Evolutionary conservation across 2,888 invertebrate species (phyloP), one percentile per base, ranked within the genome.

Genomic region (Gerris lacustris): DNA sequence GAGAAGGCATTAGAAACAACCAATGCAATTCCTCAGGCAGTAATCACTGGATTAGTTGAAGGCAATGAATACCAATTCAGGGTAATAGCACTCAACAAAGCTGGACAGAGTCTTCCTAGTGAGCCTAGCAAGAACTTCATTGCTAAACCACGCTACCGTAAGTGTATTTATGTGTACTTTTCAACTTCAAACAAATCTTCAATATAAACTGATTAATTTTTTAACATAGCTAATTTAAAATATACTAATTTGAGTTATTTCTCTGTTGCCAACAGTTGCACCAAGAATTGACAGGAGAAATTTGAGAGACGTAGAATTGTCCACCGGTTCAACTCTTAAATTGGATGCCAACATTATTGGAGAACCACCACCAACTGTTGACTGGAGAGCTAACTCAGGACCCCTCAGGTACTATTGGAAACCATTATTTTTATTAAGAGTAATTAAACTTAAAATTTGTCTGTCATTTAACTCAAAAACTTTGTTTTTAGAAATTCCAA

Each of bases 41-140:
- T 89, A 70, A 89, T 96, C n/a, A 90, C 90, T 79, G 94, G 94
- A 64, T 82, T 98, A 67, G 91, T 92, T 78, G 96, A 96, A 84
- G 96, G 96, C 76, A 94, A 94, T 80, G 96, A 96, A 79, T 96
- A 96, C 80, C 96, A 96, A 81, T 98, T 97, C 88, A 88, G 97
- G 45, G 90, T 98, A 45, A 87, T 94, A 75, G 98, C 98, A 7
- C 84, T 96, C 70, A 99, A 99, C 82, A 93, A 94, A 80, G 96
- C 94, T 9, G 99, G 99, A 0, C 89, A 88, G 79, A 93, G 96
- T 77, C 92, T 94, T 76, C 94, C 96, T 0, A 94, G 95, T 7
- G 92, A 93, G 71, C 84, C 91, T 43, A 90, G 92, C 81, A 93
- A 92, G 82, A 87, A 86, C 78, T 93, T 94, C 81, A 83, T 87